These are phyloP conservation scores for Gymnopithys bicolor DNA, from an alignment of 2,797 vertebrate species.

Conservation along the genomic window DNA sequence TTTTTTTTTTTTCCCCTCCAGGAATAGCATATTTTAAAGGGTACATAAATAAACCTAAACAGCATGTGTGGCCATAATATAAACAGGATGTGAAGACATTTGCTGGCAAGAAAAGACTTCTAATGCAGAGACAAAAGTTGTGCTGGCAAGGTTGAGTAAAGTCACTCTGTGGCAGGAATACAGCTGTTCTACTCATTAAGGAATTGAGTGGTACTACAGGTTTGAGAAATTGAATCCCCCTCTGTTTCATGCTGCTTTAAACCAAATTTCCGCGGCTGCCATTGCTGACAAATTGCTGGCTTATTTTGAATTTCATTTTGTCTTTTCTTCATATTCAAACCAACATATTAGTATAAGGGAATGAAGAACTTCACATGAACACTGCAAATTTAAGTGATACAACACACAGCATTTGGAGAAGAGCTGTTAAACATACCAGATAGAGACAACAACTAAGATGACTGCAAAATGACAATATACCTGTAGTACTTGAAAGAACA, in stretches of 20 bases:
- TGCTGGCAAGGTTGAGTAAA: constrained; percentile 20
- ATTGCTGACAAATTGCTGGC: constrained; percentile 14
- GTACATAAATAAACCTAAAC: background rate
- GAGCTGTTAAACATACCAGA: constrained; percentile 14
- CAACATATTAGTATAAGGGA: background rate
- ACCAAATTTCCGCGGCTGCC: constrained; percentile 7
- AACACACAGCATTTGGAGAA: constrained; percentile 8
- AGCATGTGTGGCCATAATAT: background rate
- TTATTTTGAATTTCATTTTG: constrained; percentile 25
- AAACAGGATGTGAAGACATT: constrained; percentile 15
- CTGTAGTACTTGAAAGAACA: constrained; percentile 34
- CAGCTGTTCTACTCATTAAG: constrained; percentile 30
- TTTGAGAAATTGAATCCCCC: constrained; percentile 1
- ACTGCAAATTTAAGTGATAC: constrained; percentile 24
- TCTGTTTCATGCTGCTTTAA: constrained; percentile 34
- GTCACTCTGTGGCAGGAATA: constrained; percentile 38
- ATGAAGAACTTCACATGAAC: background rate
- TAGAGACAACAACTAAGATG: constrained; percentile 3
- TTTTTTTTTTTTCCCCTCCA: too few species aligned
- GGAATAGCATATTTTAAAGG: background rate
- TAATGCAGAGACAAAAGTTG: constrained; percentile 26
- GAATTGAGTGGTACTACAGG: background rate
- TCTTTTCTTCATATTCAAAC: background rate
- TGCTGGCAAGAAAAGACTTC: constrained; percentile 17
- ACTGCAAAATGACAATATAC: background rate